Percentiles rank a stretch among this genome's conserved stretches.
Conservation (phyloP, 2,797 vertebrate species). For the Apogon talboti region DNA sequence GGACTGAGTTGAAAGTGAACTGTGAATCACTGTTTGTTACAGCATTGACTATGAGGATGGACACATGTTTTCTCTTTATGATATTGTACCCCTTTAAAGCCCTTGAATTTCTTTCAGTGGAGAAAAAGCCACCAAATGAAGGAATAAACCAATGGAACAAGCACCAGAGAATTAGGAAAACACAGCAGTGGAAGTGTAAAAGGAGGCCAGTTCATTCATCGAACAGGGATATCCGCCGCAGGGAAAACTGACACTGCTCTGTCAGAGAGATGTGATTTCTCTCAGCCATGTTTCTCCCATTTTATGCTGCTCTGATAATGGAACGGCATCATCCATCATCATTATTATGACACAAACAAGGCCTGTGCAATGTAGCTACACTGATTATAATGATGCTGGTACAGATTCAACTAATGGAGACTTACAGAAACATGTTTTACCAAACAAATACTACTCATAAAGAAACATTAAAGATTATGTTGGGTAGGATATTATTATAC, state of each 20-base stretch:
- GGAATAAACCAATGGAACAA: neutral
- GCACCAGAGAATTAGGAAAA: slow-evolving; percentile 3
- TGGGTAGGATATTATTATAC: no score
- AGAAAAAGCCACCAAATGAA: neutral
- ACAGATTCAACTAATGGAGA: neutral
- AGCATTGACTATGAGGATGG: no score
- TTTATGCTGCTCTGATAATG: slow-evolving; percentile 30
- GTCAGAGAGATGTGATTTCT: slow-evolving; percentile 32
- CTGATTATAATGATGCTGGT: no score
- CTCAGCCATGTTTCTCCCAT: slow-evolving; percentile 27
- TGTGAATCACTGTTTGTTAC: no score
- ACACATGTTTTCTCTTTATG: no score
- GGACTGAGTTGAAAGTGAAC: no score
- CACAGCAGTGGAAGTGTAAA: slow-evolving; percentile 1
- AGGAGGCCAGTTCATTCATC: slow-evolving; percentile 5
- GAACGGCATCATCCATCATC: slow-evolving; percentile 27
- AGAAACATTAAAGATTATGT: no score
- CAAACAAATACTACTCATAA: no score
- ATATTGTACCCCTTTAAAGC: no score
- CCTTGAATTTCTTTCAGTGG: no score
- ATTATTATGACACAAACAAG: neutral
- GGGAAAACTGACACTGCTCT: slow-evolving; percentile 8
- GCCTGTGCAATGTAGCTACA: neutral
- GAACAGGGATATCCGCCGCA: slow-evolving; percentile 18
- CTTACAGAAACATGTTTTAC: no score